Base-by-base conservation (phyloP, 1,140 invertebrate genomes). In the Calliphora vicina region DNA sequence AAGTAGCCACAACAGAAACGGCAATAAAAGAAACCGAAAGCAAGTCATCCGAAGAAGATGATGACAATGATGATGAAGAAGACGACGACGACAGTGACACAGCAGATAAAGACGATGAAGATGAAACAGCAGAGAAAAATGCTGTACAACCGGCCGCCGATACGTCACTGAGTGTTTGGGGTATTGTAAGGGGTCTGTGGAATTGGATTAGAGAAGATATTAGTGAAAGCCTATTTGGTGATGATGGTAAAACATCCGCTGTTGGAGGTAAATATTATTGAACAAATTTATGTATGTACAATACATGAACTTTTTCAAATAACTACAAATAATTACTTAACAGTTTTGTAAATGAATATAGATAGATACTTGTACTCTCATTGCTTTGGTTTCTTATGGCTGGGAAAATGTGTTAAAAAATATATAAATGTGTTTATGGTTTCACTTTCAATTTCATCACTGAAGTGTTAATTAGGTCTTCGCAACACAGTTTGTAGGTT, bases 191-290 rank as follows among this genome's bases (percentile, higher is more conserved):
- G 5, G 84, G 86, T 61, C 80, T 89, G 5, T 89, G 87, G 87
- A 83, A 85, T 82, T 89, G 88, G 88, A 83, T 89, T 43, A 86
- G 87, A 84, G 87, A 85, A 72, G 88, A 89, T 85, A 82, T 89
- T 26, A 86, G 88, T 86, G 88, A 88, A 88, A 89, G 88, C 86
- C 85, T 89, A 0, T 88, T 89, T 78, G 83, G 85, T 9, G 88
- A 83, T 42, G 87, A 87, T 82, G 85, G 84, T 43, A 57, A 45
- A n/a, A 81, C 82, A 82, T 45, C 84, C 61, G 85, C 86, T 8
- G 86, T 86, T 83, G 80, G 42, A 26, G 81, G 81, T 72, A 82
- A 23, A 72, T 45, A 17, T 45, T 50, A 35, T 42, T 35, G 45
- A 78, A 80, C 78, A 80, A 20, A 57, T 12, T 15, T 80, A 2